Evolutionary conservation across 2,888 invertebrate species (phyloP), one percentile per base, ranked within the genome.

Genomic region (Agonopterix subpropinquella): DNA sequence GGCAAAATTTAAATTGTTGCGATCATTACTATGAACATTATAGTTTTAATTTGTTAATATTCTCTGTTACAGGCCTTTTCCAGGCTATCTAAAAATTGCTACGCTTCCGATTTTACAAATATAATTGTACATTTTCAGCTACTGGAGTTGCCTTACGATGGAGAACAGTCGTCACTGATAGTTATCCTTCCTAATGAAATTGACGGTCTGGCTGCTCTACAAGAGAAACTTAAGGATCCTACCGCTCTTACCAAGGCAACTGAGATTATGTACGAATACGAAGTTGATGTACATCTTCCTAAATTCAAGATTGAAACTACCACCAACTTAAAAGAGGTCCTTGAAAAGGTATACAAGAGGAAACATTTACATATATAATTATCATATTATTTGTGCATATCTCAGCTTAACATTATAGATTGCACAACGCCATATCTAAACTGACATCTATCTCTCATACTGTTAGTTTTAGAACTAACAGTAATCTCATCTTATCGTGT

Each of bases 291-390:
- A 0, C 85, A 80, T 36, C 70, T 96, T 46, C 96, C 96, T 0
- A 95, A 92, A 68, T 96, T 96, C 72, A 94, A 92, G 72, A 91
- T 96, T 47, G 95, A 96, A 77, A 91, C 91, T 11, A 89, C 89
- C n/a, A 90, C 93, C 4, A 70, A 93, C 48, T 83, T 96, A 11
- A 89, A 90, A 51, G 73, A 89, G 0, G 73, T 91, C 18, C 81
- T 96, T 4, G 45, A 69, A 44, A 84, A 92, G 70, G 95, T 95
- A 73, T 77, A 65, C 62, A 51, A 43, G 3, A 28, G 41, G 41
- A 11, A 11, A 39, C 39, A 39, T 39, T 5, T 28, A 28, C 7
- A 28, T 28, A 7, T 28, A 28, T 28, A 5, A 5, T 28, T 28
- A 18, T 18, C 18, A 4, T 18, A 18, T 18, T 18, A 18, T 18